A percentile compares a stretch with the other conserved stretches of the same genome.
Conservation (phyloP, 2,797 vertebrate genomes). For the Streptopelia turtur region DNA sequence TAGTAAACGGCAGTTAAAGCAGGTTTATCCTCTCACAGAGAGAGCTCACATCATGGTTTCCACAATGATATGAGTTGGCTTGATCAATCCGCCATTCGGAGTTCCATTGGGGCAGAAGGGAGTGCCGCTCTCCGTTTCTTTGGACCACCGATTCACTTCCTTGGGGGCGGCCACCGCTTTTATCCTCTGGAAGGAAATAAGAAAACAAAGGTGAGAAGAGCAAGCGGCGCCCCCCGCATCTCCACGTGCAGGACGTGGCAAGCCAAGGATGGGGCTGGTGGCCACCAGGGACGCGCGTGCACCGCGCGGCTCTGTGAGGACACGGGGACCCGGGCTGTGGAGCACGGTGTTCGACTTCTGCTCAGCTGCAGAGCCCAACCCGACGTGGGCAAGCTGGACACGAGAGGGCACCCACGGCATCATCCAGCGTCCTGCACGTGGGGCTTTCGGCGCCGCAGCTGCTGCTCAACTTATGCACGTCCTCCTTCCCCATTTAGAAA, state of each 20-base stretch:
- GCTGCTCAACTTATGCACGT: not conserved
- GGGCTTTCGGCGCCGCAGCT: not conserved
- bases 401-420: not conserved
- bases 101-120: slow-evolving; percentile 86
- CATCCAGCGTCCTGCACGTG: not conserved
- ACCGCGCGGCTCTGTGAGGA: rapidly evolving
- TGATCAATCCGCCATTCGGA: slow-evolving; percentile 86
- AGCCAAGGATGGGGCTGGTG: not conserved
- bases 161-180: slow-evolving; percentile 92
- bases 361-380: not conserved
- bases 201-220: not conserved
- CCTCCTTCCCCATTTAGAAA: slow-evolving; percentile 35
- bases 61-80: slow-evolving; percentile 94
- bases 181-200: slow-evolving; percentile 84
- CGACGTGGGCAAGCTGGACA: not conserved
- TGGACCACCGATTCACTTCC: slow-evolving; percentile 89
- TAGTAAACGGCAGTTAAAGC: slow-evolving; percentile 91
- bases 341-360: not conserved
- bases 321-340: rapidly evolving
- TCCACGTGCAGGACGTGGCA: rapidly evolving
- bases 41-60: slow-evolving; percentile 99
- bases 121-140: slow-evolving; percentile 86
- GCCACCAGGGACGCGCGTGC: rapidly evolving
- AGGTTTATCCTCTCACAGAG: slow-evolving; percentile 82
- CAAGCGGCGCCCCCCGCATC: rapidly evolving